phyloP scores from a whole-genome alignment of 1,140 invertebrate species.

The Heliothis subflexa region DNA sequence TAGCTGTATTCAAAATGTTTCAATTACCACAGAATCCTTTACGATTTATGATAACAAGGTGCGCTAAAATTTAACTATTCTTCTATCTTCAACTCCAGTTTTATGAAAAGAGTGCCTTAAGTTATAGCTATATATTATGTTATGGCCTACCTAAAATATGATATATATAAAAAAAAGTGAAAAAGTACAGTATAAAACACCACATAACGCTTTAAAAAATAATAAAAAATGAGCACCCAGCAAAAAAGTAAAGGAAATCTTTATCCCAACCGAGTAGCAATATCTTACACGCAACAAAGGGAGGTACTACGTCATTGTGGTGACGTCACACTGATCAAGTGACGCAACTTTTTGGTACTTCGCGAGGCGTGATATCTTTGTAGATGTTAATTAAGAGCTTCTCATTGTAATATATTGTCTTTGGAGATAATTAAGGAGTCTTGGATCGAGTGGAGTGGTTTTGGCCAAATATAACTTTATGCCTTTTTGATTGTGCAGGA shows the following conservation, averaged over 20 bases:
- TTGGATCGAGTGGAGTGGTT: neutral
- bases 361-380: constrained; percentile 5
- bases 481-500: neutral
- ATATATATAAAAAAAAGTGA: neutral
- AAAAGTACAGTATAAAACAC: neutral
- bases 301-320: constrained; percentile 1
- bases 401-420: neutral
- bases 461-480: neutral
- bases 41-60: too few species aligned
- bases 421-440: neutral
- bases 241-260: constrained; percentile 16
- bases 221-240: neutral
- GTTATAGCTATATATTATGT: too few species aligned
- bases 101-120: too few species aligned
- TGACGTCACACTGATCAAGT: constrained; percentile 32
- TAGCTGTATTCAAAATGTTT: too few species aligned
- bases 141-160: neutral
- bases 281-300: constrained; percentile 11
- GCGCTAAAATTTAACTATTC: too few species aligned
- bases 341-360: constrained; percentile 1
- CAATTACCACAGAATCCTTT: too few species aligned
- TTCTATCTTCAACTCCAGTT: too few species aligned
- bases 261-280: constrained; percentile 1
- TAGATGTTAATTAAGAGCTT: constrained; percentile 11
- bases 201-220: neutral